These are phyloP conservation scores for Pitangus sulphuratus DNA, from an alignment of 2,797 vertebrate genomes.

Conservation along the genomic window DNA sequence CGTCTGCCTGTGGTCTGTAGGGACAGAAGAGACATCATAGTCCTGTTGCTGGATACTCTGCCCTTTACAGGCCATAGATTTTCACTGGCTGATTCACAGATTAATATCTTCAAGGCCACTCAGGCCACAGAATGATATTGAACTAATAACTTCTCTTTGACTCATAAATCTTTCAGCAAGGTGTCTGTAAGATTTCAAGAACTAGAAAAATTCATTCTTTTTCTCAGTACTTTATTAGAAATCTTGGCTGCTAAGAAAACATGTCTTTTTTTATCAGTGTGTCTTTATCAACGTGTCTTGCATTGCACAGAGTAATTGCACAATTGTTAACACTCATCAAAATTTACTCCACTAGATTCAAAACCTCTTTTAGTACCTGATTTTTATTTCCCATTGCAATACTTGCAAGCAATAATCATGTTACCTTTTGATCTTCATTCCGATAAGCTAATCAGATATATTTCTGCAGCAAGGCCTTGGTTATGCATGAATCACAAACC, in stretches of 20 bases:
- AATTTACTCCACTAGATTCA: neutral
- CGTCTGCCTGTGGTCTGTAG: neutral
- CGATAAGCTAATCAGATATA: neutral
- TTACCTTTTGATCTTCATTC: neutral
- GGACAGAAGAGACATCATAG: neutral
- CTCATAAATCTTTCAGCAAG: neutral
- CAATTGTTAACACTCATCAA: neutral
- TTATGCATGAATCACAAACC: neutral
- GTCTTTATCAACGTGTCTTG: neutral
- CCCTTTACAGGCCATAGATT: conserved; percentile 22
- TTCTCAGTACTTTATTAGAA: neutral
- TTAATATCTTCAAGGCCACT: conserved; percentile 26
- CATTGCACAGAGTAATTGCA: neutral
- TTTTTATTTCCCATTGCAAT: neutral
- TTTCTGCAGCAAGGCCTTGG: neutral
- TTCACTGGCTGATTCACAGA: conserved; percentile 3
- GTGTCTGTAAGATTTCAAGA: neutral
- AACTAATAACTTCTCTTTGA: conserved; percentile 2
- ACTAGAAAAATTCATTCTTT: neutral
- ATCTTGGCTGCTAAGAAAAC: neutral
- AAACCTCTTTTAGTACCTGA: neutral
- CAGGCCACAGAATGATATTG: neutral
- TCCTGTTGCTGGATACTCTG: accelerated
- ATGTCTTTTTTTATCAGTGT: neutral
- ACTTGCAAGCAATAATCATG: neutral